phyloP scores from a whole-genome alignment of 30 jellyfish, hydroid and myxozoan species.

The Pseudorhiza aurosa region DNA sequence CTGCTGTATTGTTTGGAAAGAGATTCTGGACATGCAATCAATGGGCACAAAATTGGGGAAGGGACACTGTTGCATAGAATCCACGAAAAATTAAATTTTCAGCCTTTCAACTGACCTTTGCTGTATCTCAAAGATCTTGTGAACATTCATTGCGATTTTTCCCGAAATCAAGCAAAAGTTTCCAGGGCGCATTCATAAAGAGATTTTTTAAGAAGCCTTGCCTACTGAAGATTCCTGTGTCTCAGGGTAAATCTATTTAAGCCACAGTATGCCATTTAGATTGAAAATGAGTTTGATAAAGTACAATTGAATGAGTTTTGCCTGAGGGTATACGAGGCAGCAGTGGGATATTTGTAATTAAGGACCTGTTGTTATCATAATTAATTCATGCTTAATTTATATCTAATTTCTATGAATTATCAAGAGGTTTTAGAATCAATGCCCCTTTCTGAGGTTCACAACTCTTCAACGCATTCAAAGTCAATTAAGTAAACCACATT shows the following conservation, averaged over 20 bases:
- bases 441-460: too few species aligned
- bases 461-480: too few species aligned
- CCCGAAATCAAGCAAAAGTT: background rate
- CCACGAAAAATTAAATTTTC: too few species aligned
- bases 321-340: background rate
- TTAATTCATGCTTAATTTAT: background rate
- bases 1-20: too few species aligned
- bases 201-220: background rate
- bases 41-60: too few species aligned
- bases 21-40: too few species aligned
- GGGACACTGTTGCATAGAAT: too few species aligned
- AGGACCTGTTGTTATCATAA: constrained; percentile 1
- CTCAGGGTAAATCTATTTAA: background rate
- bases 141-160: background rate
- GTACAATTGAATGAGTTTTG: background rate
- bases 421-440: too few species aligned
- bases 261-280: background rate
- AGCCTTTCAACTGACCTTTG: too few species aligned
- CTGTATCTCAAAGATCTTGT: background rate
- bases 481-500: too few species aligned
- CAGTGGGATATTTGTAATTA: background rate
- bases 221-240: background rate
- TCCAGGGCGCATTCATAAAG: constrained; percentile 13
- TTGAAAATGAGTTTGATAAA: background rate
- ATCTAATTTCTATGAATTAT: too few species aligned